Base-by-base conservation (phyloP, 2,888 invertebrate genomes). In the Hirudinaria manillensis region DNA sequence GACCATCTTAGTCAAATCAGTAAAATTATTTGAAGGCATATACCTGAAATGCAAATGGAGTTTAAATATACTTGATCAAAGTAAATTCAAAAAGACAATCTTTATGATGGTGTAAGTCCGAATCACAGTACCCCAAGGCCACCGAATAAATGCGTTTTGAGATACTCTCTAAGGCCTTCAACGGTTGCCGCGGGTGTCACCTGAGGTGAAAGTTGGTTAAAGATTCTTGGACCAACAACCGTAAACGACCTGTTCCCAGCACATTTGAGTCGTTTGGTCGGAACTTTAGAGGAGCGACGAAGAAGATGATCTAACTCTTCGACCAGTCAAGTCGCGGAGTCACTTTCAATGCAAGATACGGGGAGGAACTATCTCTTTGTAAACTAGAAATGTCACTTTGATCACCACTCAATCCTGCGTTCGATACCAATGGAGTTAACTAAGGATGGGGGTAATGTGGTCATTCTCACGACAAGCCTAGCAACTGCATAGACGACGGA, bases 11-110 rank as follows among this genome's bases (percentile, higher is more conserved):
- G 91, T 92, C 68, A 97, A 87, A 80, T 89, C 90, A 75, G 88
- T 86, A 93, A 93, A 94, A 61, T 89, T 89, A 76, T 88, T 87
- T 16, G 94, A 90, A 0, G 93, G 91, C 91, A 93, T 92, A 85
- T 96, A 97, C 21, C 73, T 73, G 56, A 19, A 61, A 7, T 61
- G 61, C 7, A 27, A 45, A 45, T 45, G 45, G 16, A 45, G 1
- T 10, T 45, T 45, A 45, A 45, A 61, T n/a, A 61, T n/a, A 61
- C 24, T 27, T 16, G n/a, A 21, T 7, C n/a, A 27, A 61, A 61
- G 13, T 61, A 61, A 61, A n/a, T n/a, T n/a, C n/a, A 53, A 53
- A 53, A 53, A 53, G 21, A 53, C 53, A 53, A 53, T 16, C 21
- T 53, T 53, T 53, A 53, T n/a, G n/a, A n/a, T n/a, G n/a, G n/a